Evolutionary conservation across 2,113 vertebrate genomes (phyloP), one percentile per base, ranked within the genome.

Genomic region (Phaetusa simplex): DNA sequence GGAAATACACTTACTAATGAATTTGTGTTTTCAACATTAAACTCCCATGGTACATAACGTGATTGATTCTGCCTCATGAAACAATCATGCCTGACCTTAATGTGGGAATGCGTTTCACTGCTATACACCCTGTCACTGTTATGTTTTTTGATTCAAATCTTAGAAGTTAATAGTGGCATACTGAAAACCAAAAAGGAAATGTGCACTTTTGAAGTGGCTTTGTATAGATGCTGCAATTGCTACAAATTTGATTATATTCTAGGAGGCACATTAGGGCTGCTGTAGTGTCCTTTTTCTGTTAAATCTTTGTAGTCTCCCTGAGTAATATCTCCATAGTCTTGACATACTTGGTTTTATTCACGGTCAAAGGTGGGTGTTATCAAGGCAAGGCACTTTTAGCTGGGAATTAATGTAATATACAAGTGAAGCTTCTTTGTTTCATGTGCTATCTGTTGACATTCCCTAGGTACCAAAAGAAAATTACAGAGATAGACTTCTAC

Each of bases 401-500:
- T n/a, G 70, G 77, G 90, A 88, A 79, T 89, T 74, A 88, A 92
- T 83, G 76, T 83, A 97, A 91, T 69, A 66, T 61, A 86, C 73
- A 93, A 97, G 85, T 87, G 95, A 91, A 89, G 86, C 83, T 93
- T 90, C 95, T 96, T 93, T 94, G 88, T 97, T 97, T 95, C 20
- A 1, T 97, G 47, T 9, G 21, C 95, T 95, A 50, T 97, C 96
- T 98, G 84, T 82, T 96, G 92, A 65, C 67, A 86, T 94, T 98
- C 97, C 96, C 93, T 93, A 66, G 93, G 86, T 95, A 92, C 96
- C 88, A 53, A 93, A 95, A 97, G 96, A 97, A 98, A 98, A 96
- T 92, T 94, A 81, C 90, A 91, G 89, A 88, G 96, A 93, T 97
- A 96, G 95, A 96, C 93, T 93, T 89, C 91, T 95, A 71, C 93